Evolutionary conservation across 2,797 vertebrate species (phyloP), one percentile per base, ranked within the genome.

Genomic region (Adelosebastes latens): DNA sequence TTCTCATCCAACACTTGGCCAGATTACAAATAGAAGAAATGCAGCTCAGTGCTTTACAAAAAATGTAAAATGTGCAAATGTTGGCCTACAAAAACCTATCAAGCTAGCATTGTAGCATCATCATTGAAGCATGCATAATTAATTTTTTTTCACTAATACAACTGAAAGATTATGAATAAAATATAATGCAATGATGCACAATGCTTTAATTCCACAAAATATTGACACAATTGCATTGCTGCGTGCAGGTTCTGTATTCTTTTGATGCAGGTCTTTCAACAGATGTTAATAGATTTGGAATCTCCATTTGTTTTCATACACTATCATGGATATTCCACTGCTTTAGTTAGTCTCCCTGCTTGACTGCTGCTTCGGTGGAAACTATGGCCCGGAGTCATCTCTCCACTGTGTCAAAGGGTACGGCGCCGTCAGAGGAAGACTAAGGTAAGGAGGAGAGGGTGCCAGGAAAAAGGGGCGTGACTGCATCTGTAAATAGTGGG

Each of bases 381-480:
- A 88, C 59, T 83, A 14, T 77, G 68, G 71, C 87, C 72, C 4
- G 13, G 72, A 80, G 77, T 87, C 82, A 82, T 88, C 64, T 65
- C 80, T 66, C 72, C 77, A 81, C 83, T 89, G 89, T 89, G 90
- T 92, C 91, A 90, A 89, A 92, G 85, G 88, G 66, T 75, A 86
- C 24, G 22, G 72, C 12, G 4, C 72, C 65, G 72, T 63, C 56
- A 84, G 80, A 93, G 87, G 84, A 91, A 81, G 90, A 84, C 80
- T 73, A 90, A 89, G 88, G 89, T 88, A 75, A 86, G 87, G 39
- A 70, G 87, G 68, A 87, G 52, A 62, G 65, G 71, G 81, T 87
- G 92, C 91, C 93, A 94, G 93, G 94, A 95, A 95, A 95, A 95
- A 93, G 86, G 93, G 91, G 92, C 80, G 92, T 94, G 94, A 79